Conservation (phyloP, 2,113 vertebrate genomes). For the Crotalus viridis region DNA sequence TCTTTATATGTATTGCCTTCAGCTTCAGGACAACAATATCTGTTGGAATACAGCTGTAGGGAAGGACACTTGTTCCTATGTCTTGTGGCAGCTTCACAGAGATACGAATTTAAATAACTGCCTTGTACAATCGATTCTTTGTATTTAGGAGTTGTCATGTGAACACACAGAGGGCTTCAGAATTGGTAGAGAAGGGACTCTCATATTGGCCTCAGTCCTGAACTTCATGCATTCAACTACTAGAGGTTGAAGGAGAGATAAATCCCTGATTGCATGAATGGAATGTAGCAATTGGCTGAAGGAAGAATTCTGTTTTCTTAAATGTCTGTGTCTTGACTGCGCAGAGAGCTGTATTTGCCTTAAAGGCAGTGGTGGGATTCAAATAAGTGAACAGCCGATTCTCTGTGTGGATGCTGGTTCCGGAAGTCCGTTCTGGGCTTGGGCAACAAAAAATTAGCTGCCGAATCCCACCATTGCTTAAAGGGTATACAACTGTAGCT, state of each 20-base stretch:
- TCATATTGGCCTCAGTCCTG: neutral
- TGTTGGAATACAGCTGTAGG: too few relatives aligned
- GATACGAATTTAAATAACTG: neutral
- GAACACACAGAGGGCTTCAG: neutral
- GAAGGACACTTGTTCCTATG: neutral
- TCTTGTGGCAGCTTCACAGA: neutral
- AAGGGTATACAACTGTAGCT: neutral
- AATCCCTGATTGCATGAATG: neutral
- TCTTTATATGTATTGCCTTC: neutral
- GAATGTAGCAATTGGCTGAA: neutral
- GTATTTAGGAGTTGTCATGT: neutral
- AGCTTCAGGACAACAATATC: neutral
- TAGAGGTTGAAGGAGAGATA: neutral
- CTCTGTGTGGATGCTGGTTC: too few relatives aligned
- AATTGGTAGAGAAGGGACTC: neutral
- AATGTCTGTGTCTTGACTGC: neutral
- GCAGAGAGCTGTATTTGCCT: neutral
- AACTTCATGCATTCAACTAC: neutral
- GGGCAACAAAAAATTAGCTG: too few relatives aligned
- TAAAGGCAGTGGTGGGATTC: neutral
- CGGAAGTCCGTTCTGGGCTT: too few relatives aligned
- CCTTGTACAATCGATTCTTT: neutral
- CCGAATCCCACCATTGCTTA: too few relatives aligned
- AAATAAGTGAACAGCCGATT: too few relatives aligned
- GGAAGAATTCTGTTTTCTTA: neutral